Evolutionary conservation across 1,140 invertebrate genomes (phyloP).

Genomic region (Calephelis nemesis): DNA sequence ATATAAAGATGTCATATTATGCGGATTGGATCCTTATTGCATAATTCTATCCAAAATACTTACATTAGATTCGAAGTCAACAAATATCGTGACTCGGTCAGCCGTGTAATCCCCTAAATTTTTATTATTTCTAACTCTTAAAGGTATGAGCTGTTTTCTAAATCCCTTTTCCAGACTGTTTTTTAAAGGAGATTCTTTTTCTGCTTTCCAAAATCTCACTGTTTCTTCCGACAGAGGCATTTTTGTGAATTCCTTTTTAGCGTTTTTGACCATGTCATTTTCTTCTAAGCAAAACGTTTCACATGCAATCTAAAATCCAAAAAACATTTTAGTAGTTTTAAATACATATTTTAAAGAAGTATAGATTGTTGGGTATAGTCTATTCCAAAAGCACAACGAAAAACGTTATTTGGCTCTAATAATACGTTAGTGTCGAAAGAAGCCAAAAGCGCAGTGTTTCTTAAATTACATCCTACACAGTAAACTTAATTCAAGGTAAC

Average conservation of each 20-base stretch:
- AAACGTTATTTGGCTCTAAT: too few relatives aligned
- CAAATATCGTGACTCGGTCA: constrained; percentile 75
- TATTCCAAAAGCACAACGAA: too few relatives aligned
- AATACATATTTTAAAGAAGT: too few relatives aligned
- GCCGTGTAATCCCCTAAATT: constrained; percentile 68
- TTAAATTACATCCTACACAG: too few relatives aligned
- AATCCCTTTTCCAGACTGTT: constrained; percentile 71
- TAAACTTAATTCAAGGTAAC: too few relatives aligned
- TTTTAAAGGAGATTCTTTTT: constrained; percentile 41
- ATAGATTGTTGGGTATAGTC: too few relatives aligned
- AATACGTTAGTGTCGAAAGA: too few relatives aligned
- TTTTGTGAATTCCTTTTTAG: constrained; percentile 88
- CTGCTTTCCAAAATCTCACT: constrained; percentile 82
- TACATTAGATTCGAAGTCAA: constrained; percentile 79
- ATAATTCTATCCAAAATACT: constrained; percentile 31
- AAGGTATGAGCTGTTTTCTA: constrained; percentile 83
- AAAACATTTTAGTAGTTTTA: not conserved
- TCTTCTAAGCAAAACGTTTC: constrained; percentile 97
- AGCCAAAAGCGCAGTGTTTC: too few relatives aligned
- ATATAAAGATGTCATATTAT: too few relatives aligned
- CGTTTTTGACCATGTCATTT: constrained; percentile 91
- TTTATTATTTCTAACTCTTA: constrained; percentile 80
- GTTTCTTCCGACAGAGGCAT: constrained; percentile 88
- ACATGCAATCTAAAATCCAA: constrained; percentile 86
- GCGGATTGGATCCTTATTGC: not conserved